phyloP scores from a whole-genome alignment of 2,888 invertebrate species.

The Omphaloscelis lunosa region DNA sequence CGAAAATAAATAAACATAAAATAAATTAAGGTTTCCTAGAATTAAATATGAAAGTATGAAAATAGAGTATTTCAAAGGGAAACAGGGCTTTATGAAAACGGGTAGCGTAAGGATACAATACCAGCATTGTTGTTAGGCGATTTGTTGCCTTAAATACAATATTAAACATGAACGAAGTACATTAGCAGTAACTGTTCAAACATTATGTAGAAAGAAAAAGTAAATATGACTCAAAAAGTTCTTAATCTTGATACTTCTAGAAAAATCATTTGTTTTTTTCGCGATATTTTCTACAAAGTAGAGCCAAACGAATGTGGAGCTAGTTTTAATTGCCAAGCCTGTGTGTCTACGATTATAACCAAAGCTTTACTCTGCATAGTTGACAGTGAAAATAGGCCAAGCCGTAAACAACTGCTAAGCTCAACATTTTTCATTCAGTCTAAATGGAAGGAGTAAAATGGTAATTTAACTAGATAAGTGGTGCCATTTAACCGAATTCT shows the following conservation, averaged over 20 bases:
- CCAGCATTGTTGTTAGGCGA: constrained; percentile 28
- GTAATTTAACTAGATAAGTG: constrained; percentile 41
- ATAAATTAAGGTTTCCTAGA: constrained; percentile 13
- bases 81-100: constrained; percentile 25
- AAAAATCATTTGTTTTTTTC: not conserved
- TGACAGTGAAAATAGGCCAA: constrained; percentile 47
- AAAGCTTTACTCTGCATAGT: constrained; percentile 41
- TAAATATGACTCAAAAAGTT: constrained; percentile 33
- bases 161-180: constrained; percentile 37
- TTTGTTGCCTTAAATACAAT: constrained; percentile 44
- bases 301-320: constrained; percentile 25
- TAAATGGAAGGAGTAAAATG: constrained; percentile 17
- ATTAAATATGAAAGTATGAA: constrained; percentile 24
- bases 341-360: constrained; percentile 37
- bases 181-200: constrained; percentile 35
- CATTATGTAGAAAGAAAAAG: constrained; percentile 10
- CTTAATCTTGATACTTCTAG: constrained; percentile 27
- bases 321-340: constrained; percentile 51
- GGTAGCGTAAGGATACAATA: constrained; percentile 30
- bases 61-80: constrained; percentile 18
- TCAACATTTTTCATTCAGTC: constrained; percentile 31
- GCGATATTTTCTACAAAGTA: constrained; percentile 31
- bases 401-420: constrained; percentile 30
- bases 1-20: constrained; percentile 22
- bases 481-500: constrained; percentile 22